Evolutionary conservation across 2,797 vertebrate species (phyloP).

Genomic region (Cyclopterus lumpus): DNA sequence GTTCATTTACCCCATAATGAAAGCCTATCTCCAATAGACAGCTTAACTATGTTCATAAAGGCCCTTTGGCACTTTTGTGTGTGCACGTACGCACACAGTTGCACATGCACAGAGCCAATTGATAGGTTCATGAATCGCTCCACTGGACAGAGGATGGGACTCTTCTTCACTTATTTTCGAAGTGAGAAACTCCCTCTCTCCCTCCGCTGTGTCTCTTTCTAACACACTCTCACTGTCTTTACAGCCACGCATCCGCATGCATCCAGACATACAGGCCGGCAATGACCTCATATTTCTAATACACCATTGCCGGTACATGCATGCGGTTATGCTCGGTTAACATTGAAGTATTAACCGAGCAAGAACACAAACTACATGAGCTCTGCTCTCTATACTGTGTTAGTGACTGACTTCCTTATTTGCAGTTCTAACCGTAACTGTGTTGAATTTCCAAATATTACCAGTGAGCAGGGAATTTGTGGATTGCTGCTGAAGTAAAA

Average conservation of each 20-base stretch:
- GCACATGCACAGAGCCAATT: slow-evolving; percentile 42
- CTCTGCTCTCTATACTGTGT: background rate
- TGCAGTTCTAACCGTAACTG: background rate
- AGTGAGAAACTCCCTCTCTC: slow-evolving; percentile 53
- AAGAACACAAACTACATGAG: background rate
- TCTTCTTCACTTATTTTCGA: slow-evolving; percentile 61
- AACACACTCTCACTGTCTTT: background rate
- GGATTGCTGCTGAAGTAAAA: background rate
- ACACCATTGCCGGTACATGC: background rate
- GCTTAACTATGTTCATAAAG: slow-evolving; percentile 74
- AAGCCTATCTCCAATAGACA: slow-evolving; percentile 67
- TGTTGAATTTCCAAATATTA: background rate
- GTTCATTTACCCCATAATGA: slow-evolving; percentile 76
- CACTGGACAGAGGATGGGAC: slow-evolving; percentile 51
- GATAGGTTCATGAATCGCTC: slow-evolving; percentile 73
- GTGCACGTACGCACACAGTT: slow-evolving; percentile 28
- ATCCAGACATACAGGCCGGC: slow-evolving; percentile 21
- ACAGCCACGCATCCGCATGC: background rate
- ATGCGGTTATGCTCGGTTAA: slow-evolving; percentile 1
- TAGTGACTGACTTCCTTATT: background rate
- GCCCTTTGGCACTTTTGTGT: slow-evolving; percentile 47
- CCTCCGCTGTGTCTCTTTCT: slow-evolving; percentile 11
- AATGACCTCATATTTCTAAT: slow-evolving; percentile 36
- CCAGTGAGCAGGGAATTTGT: background rate
- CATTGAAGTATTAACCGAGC: slow-evolving; percentile 10